These are phyloP conservation scores for Pelmatolapia mariae DNA, from an alignment of 2,113 vertebrate species.

Conservation along the genomic window DNA sequence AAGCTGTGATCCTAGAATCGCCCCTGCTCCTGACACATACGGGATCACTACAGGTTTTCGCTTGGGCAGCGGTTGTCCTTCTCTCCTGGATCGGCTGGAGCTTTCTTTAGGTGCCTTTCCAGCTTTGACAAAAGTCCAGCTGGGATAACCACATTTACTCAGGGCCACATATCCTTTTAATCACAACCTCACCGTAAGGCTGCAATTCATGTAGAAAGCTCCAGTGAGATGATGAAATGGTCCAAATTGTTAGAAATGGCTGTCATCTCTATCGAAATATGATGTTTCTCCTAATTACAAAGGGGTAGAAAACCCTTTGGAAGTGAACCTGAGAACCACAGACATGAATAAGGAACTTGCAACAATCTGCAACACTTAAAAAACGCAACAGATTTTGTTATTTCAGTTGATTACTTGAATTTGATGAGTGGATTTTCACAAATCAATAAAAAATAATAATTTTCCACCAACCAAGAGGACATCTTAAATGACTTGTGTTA, in stretches of 20 bases:
- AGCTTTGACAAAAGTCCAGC: too few species aligned
- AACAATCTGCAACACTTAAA: background rate
- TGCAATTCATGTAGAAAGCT: background rate
- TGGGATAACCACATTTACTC: too few species aligned
- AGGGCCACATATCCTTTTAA: too few species aligned
- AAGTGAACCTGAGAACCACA: background rate
- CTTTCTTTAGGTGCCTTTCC: too few species aligned
- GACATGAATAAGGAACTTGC: background rate
- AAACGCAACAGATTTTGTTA: background rate
- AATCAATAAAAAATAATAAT: background rate
- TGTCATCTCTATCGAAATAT: background rate
- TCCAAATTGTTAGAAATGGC: background rate
- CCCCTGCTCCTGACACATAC: too few species aligned
- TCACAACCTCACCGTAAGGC: background rate
- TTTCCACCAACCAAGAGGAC: background rate
- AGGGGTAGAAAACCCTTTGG: background rate
- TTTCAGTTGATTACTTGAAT: background rate
- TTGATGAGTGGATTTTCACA: background rate
- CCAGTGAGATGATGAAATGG: background rate
- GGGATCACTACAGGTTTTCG: too few species aligned
- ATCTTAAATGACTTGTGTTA: background rate
- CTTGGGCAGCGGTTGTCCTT: too few species aligned
- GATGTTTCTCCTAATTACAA: background rate
- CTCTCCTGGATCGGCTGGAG: too few species aligned
- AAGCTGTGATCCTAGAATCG: too few species aligned